Conservation (phyloP, 2,888 invertebrate genomes). For the Morpho deidamia region DNA sequence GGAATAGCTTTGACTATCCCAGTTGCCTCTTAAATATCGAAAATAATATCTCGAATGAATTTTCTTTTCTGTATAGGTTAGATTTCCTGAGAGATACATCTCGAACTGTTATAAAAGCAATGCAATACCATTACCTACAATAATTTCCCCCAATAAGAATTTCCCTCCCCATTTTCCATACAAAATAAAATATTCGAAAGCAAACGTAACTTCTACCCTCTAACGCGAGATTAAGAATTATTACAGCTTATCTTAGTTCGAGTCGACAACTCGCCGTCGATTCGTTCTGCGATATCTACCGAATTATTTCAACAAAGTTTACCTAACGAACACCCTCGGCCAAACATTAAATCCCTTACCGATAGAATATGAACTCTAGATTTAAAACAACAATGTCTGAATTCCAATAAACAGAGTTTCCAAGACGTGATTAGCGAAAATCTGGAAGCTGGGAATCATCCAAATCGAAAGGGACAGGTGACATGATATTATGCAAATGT, state of each 20-base stretch:
- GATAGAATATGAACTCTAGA: neutral
- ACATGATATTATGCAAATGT: constrained; percentile 68
- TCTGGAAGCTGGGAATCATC: constrained; percentile 75
- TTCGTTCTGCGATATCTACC: constrained; percentile 61
- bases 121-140: no score
- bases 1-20: no score
- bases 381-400: constrained; percentile 30
- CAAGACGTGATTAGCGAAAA: constrained; percentile 70
- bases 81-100: no score
- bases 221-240: constrained; percentile 61
- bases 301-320: constrained; percentile 73
- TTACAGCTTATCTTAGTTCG: constrained; percentile 61
- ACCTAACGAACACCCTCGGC: constrained; percentile 37
- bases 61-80: no score
- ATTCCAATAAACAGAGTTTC: constrained; percentile 24
- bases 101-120: no score
- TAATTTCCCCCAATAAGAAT: no score
- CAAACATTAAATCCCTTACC: constrained; percentile 33
- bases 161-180: constrained; percentile 2
- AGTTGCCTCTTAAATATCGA: no score
- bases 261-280: constrained; percentile 64
- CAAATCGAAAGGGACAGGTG: constrained; percentile 72
- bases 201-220: constrained; percentile 20
- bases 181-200: constrained; percentile 9
- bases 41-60: no score